Conservation (phyloP, 2,797 vertebrate genomes). For the Percopsis omiscomaycus region DNA sequence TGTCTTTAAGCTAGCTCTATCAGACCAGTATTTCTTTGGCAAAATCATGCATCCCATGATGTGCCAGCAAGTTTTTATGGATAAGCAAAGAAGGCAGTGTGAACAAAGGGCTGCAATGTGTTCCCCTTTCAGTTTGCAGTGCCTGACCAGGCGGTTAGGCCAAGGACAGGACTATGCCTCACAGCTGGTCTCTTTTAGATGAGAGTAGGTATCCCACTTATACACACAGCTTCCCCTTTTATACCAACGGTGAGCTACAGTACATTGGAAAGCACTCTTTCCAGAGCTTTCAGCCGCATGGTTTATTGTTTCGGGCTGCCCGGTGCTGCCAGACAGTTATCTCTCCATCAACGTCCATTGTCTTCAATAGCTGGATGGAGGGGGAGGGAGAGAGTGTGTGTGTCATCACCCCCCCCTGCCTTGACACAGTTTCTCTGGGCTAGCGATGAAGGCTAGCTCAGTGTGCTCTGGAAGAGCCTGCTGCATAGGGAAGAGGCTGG, state of each 20-base stretch:
- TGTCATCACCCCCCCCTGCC: constrained; percentile 39
- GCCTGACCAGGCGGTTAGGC: constrained; percentile 8
- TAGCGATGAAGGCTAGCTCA: constrained; percentile 40
- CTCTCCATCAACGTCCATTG: constrained; percentile 54
- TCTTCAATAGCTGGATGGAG: constrained; percentile 18
- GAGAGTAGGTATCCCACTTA: background rate
- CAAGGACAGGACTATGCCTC: constrained; percentile 8
- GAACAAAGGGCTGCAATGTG: background rate
- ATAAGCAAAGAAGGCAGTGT: constrained; percentile 3
- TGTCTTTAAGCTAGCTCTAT: constrained; percentile 4
- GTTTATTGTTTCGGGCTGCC: constrained; percentile 19
- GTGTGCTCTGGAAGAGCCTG: constrained; percentile 50
- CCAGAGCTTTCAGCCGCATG: constrained; percentile 31
- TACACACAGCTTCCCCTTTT: background rate
- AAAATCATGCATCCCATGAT: constrained; percentile 34
- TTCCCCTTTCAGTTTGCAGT: constrained; percentile 2
- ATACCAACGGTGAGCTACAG: background rate
- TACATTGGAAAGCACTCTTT: constrained; percentile 28
- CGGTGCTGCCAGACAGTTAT: constrained; percentile 55
- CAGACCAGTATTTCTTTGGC: constrained; percentile 25
- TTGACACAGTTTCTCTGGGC: constrained; percentile 41
- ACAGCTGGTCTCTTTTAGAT: background rate
- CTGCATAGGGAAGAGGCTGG: constrained; percentile 61
- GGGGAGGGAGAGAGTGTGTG: constrained; percentile 14
- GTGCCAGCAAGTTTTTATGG: background rate